phyloP scores from a whole-genome alignment of 1,140 invertebrate genomes.

The Nymphalis io region DNA sequence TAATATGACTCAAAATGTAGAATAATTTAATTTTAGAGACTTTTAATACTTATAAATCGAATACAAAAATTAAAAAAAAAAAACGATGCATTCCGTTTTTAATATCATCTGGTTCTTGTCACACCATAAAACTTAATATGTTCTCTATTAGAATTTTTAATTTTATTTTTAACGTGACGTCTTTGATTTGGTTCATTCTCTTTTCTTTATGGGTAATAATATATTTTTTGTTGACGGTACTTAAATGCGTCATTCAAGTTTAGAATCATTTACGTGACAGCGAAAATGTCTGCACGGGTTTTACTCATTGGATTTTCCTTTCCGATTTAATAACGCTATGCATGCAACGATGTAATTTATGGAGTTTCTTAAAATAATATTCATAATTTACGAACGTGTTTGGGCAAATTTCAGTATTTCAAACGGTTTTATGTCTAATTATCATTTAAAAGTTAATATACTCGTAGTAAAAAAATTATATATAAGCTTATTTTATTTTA shows the following conservation, averaged over 20 bases:
- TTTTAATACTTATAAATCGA: too few species aligned
- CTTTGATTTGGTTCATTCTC: not conserved
- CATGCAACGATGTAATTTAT: not conserved
- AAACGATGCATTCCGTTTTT: not conserved
- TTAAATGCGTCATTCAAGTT: conserved; percentile 15
- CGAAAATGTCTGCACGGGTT: not conserved
- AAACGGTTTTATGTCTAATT: too few species aligned
- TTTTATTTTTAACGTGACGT: not conserved
- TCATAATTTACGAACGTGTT: not conserved
- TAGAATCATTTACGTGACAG: not conserved
- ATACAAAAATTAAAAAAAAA: too few species aligned
- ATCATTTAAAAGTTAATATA: too few species aligned
- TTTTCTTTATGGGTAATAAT: conserved; percentile 3
- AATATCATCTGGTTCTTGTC: not conserved
- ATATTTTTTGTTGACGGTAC: conserved; percentile 13
- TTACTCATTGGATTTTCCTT: conserved; percentile 26
- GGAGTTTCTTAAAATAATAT: not conserved
- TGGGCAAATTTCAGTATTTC: not conserved
- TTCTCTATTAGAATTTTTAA: not conserved
- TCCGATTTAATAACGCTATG: not conserved
- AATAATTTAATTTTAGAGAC: too few species aligned
- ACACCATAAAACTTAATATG: not conserved
- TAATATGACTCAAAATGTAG: too few species aligned
- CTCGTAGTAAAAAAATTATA: too few species aligned
- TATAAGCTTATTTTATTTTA: too few species aligned